These are phyloP conservation scores for Trigoniulus corallinus DNA, from an alignment of 1,140 invertebrate species.

Conservation along the genomic window DNA sequence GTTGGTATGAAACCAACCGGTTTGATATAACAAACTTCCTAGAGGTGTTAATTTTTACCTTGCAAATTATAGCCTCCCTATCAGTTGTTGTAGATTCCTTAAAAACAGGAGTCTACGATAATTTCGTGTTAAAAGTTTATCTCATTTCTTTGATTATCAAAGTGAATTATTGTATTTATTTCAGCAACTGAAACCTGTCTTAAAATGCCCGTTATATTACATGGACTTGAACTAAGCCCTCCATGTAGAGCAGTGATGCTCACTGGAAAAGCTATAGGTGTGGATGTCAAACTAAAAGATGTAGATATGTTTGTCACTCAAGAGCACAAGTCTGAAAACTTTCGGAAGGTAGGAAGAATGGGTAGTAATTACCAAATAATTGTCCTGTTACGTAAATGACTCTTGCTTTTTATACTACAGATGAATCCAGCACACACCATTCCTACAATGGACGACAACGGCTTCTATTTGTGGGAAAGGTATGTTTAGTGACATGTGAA, in stretches of 20 bases:
- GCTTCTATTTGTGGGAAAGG: constrained; percentile 16
- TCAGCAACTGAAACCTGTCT: neutral
- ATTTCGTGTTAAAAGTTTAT: too few species aligned
- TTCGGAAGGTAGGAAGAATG: constrained; percentile 13
- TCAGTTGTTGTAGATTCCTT: too few species aligned
- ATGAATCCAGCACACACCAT: constrained; percentile 17
- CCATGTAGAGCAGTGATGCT: constrained; percentile 17
- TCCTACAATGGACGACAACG: constrained; percentile 16
- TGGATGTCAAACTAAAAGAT: constrained; percentile 16
- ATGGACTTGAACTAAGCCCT: constrained; percentile 13
- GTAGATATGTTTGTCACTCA: constrained; percentile 14
- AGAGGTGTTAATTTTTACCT: too few species aligned
- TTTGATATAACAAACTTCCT: too few species aligned
- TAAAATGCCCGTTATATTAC: constrained; percentile 12
- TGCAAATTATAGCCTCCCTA: too few species aligned
- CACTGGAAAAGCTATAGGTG: constrained; percentile 11
- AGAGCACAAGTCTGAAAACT: constrained; percentile 17
- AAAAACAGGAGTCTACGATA: too few species aligned
- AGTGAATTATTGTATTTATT: neutral
- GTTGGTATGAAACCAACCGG: too few species aligned
- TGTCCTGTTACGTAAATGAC: neutral
- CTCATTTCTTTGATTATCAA: neutral
- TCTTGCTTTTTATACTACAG: constrained; percentile 4
- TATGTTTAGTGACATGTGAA: too few species aligned
- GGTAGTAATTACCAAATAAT: neutral